Evolutionary conservation across 2,888 invertebrate genomes (phyloP).

Genomic region (Agonopterix heracliana): DNA sequence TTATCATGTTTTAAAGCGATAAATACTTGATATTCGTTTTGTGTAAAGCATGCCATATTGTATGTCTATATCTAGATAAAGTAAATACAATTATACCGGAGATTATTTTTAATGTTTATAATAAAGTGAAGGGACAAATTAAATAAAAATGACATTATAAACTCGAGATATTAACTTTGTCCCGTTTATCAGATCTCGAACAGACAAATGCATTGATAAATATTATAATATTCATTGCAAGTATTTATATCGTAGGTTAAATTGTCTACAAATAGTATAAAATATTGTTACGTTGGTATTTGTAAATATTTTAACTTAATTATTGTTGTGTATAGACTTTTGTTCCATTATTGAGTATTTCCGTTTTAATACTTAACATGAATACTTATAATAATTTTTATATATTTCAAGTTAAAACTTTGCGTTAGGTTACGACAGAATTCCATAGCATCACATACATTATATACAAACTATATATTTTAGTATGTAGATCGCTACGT

Average conservation of each 20-base stretch:
- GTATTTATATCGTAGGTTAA: conserved; percentile 19
- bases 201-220: background rate
- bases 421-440: background rate
- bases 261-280: conserved; percentile 23
- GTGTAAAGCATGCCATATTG: no score
- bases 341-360: conserved; percentile 41
- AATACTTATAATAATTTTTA: conserved; percentile 1
- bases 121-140: no score
- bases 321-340: conserved; percentile 66
- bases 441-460: conserved; percentile 14
- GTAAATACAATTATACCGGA: no score
- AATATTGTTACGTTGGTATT: conserved; percentile 54
- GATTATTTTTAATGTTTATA: no score
- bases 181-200: background rate
- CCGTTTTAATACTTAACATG: conserved; percentile 13
- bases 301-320: conserved; percentile 55
- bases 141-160: no score
- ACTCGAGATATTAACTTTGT: no score
- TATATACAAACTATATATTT: conserved; percentile 9
- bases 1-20: no score
- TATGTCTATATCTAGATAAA: no score
- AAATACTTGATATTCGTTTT: no score
- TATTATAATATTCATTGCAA: conserved; percentile 1
- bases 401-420: conserved; percentile 3
- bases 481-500: conserved; percentile 8